phyloP scores from a whole-genome alignment of 2,888 invertebrate species.

The Abrostola triplasia region DNA sequence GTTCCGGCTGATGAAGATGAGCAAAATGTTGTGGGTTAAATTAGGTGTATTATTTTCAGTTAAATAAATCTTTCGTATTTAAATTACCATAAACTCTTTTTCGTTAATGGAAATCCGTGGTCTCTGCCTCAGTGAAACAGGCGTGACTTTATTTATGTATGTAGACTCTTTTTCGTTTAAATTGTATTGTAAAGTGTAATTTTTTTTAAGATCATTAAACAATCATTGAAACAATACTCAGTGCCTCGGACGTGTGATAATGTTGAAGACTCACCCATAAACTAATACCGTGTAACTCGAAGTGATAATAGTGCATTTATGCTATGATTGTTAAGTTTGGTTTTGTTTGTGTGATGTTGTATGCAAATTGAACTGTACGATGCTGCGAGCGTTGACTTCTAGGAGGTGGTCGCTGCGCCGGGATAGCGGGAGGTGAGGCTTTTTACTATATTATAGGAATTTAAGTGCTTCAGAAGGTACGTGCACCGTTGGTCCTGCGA shows the following conservation, averaged over 20 bases:
- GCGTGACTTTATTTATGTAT: no score
- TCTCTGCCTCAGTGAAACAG: no score
- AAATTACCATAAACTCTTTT: no score
- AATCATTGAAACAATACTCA: constrained; percentile 19
- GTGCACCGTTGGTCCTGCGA: no score
- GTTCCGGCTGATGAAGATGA: no score
- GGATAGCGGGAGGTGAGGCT: constrained; percentile 83
- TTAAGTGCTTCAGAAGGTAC: no score
- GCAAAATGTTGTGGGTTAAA: no score
- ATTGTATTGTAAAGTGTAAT: background rate
- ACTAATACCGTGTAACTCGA: constrained; percentile 23
- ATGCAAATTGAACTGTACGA: constrained; percentile 62
- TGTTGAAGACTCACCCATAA: constrained; percentile 25
- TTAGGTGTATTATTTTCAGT: no score
- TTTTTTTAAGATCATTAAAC: constrained; percentile 16
- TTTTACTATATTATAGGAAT: background rate
- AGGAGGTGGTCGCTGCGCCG: constrained; percentile 84
- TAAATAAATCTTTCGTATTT: no score
- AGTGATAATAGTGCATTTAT: constrained; percentile 54
- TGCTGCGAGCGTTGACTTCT: constrained; percentile 83
- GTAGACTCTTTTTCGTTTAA: no score
- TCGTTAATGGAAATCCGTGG: no score
- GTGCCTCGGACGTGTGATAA: constrained; percentile 55
- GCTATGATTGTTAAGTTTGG: constrained; percentile 39
- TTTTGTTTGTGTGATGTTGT: constrained; percentile 45